Percentiles rank a stretch among this genome's conserved stretches.
Conservation (phyloP, 2,797 vertebrate genomes). For the Periophthalmus magnuspinnatus region DNA sequence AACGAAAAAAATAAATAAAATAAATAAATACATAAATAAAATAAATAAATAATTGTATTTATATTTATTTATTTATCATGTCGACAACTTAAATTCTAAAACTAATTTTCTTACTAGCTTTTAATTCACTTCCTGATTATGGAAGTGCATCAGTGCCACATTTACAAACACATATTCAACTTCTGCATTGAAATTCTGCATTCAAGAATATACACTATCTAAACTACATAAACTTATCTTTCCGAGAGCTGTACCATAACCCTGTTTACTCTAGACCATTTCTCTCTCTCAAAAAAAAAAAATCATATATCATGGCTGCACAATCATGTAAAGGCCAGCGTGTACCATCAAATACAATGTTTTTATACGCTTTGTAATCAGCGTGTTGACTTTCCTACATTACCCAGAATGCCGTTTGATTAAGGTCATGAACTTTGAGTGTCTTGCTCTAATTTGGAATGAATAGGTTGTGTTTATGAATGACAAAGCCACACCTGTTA, state of each 20-base stretch:
- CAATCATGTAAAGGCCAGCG: background rate
- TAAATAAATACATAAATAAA: background rate
- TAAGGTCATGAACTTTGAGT: conserved; percentile 11
- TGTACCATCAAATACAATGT: background rate
- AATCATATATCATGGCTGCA: background rate
- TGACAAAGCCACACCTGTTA: background rate
- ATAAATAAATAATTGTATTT: background rate
- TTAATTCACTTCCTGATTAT: background rate
- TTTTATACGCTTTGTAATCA: conserved; percentile 2
- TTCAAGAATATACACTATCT: background rate
- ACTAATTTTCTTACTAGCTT: background rate
- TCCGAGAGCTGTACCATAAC: too few relatives aligned
- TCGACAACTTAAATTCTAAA: background rate
- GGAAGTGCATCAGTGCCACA: too few relatives aligned
- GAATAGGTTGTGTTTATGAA: conserved; percentile 3
- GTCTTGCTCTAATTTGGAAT: conserved; percentile 1
- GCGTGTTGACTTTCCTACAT: conserved; percentile 5
- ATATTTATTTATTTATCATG: too few relatives aligned
- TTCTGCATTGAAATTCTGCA: too few relatives aligned
- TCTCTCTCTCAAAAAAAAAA: conserved; percentile 58
- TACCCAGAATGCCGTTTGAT: conserved; percentile 13
- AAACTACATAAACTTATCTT: too few relatives aligned
- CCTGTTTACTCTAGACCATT: conserved; percentile 18
- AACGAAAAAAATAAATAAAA: too few relatives aligned
- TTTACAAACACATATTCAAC: too few relatives aligned